phyloP scores from a whole-genome alignment of 2,888 invertebrate species.

The Mythimna ferrago region DNA sequence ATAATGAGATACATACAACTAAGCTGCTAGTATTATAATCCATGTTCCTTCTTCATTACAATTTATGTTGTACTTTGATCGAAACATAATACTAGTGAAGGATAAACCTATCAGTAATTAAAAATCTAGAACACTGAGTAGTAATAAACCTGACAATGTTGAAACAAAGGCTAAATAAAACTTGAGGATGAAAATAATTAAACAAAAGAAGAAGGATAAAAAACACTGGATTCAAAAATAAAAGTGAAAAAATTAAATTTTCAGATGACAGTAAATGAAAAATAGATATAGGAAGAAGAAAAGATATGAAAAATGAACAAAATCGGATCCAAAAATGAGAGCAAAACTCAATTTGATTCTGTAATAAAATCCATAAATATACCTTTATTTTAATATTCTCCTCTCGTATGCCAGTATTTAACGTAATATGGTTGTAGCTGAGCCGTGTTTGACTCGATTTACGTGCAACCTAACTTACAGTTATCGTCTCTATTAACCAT shows the following conservation, averaged over 20 bases:
- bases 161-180: too few species aligned
- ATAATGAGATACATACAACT: slow-evolving; percentile 3
- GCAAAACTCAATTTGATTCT: not conserved
- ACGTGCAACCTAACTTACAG: slow-evolving; percentile 67
- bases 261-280: not conserved
- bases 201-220: not conserved
- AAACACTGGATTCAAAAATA: not conserved
- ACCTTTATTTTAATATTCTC: slow-evolving; percentile 66
- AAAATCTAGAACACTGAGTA: too few species aligned
- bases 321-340: slow-evolving; percentile 26
- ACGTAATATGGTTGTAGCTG: slow-evolving; percentile 62
- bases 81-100: not conserved
- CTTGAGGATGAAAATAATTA: too few species aligned
- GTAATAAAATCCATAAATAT: slow-evolving; percentile 52
- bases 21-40: slow-evolving; percentile 1
- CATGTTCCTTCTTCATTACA: not conserved
- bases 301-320: slow-evolving; percentile 5
- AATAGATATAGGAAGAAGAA: not conserved
- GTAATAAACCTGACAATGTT: too few species aligned
- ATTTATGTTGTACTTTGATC: slow-evolving; percentile 1
- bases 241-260: not conserved
- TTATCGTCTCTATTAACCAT: slow-evolving; percentile 77
- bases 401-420: slow-evolving; percentile 61
- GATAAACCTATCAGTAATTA: not conserved
- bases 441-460: slow-evolving; percentile 62